These are phyloP conservation scores for Pachymerium ferrugineum DNA, from an alignment of 2,888 invertebrate species.

Conservation along the genomic window DNA sequence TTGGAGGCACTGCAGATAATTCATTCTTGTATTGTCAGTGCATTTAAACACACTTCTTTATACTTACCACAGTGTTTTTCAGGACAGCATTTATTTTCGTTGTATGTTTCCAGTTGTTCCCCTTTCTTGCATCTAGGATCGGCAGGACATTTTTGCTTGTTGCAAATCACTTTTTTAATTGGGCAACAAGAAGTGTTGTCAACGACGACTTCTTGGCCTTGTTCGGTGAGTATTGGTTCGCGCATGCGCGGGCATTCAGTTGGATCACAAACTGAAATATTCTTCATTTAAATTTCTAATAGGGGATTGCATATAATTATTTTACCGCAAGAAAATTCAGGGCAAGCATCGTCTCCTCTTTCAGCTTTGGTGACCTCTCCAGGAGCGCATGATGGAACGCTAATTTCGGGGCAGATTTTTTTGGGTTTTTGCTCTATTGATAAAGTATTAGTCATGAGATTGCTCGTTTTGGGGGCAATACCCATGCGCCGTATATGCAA, in stretches of 20 bases:
- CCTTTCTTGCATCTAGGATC: conserved; percentile 53
- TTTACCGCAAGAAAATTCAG: conserved; percentile 60
- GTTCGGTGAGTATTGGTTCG: conserved; percentile 37
- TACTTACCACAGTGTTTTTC: conserved; percentile 59
- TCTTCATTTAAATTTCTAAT: no score
- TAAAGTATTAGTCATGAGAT: no score
- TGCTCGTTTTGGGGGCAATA: no score
- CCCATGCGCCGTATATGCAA: no score
- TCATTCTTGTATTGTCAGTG: neutral
- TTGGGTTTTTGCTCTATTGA: neutral
- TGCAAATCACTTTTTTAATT: conserved; percentile 56
- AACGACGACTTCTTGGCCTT: conserved; percentile 58
- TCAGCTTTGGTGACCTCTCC: conserved; percentile 66
- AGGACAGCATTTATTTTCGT: conserved; percentile 58
- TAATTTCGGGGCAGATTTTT: conserved; percentile 54
- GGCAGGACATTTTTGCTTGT: conserved; percentile 58
- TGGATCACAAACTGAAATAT: conserved; percentile 63
- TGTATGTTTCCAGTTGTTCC: conserved; percentile 32
- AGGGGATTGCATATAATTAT: neutral
- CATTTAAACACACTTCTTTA: neutral
- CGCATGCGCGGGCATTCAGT: conserved; percentile 61
- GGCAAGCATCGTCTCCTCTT: conserved; percentile 61
- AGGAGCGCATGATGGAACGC: conserved; percentile 63
- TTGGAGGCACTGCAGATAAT: conserved; percentile 54
- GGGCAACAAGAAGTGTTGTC: conserved; percentile 69